Base-by-base conservation (phyloP, 1,140 invertebrate genomes). In the Drosophila ananassae region DNA sequence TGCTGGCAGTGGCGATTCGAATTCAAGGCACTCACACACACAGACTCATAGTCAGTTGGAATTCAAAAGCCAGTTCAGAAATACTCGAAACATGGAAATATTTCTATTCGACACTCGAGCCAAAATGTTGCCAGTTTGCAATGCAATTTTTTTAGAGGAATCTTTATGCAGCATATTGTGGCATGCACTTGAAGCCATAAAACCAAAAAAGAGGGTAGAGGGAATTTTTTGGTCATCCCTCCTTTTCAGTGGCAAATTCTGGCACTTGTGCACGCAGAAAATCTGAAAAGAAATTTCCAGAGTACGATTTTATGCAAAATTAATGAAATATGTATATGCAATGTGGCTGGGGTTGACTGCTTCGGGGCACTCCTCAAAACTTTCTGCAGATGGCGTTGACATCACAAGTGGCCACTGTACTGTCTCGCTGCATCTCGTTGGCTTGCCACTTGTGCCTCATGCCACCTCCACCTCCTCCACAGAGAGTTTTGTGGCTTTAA, bases 311-410 rank as follows among this genome's bases (percentile, higher is more conserved):
- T 74, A 87, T 78, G 83, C 55, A 76, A 79, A 82, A 82, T 87
- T 87, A 87, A 87, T 87, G 75, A 87, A 87, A 87, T 87, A 82
- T 78, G 66, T 61, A 87, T 87, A 82, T 78, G 66, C 61, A 83
- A 82, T 62, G 51, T 37, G 34, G 34, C 10, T 37, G 9, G 30
- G 30, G 7, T 1, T 34, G 32, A 2, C 32, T 59, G 28, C 32
- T 2, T 24, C 47, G 21, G 37, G 22, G n/a, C 37, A 69, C 34
- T 21, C 48, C 24, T 17, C 17, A 17, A 17, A 44, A 28, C 22
- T 48, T 48, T 66, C 80, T 83, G 78, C 60, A 76, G 78, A 73
- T 81, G 80, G 52, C 81, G 77, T 84, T 84, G 80, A 81, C 82
- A 84, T 85, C 32, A 77, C 73, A 84, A 84, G 80, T 84, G 81